Evolutionary conservation across 2,113 vertebrate species (phyloP).

Genomic region (Cyanoderma ruficeps): DNA sequence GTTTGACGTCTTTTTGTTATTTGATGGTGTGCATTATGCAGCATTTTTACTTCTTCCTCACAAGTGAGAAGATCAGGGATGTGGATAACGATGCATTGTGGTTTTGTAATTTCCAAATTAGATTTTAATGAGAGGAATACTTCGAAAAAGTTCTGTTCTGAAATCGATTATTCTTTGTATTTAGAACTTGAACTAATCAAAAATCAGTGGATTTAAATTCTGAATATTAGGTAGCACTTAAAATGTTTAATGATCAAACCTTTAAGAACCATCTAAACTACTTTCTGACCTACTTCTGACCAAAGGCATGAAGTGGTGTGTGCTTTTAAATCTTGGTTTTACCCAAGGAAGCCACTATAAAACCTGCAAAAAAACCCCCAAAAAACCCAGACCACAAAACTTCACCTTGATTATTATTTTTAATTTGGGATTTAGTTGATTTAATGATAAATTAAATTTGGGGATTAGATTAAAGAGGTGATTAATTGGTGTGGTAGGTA

Average conservation of each 20-base stretch:
- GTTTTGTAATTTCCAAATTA: not conserved
- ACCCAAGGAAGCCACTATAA: not conserved
- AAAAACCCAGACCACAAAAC: not conserved
- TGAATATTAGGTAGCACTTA: not conserved
- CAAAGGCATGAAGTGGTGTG: not conserved
- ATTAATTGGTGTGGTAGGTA: not conserved
- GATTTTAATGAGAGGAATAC: not conserved
- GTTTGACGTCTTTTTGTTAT: not conserved
- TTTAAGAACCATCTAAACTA: not conserved
- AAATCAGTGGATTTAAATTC: not conserved
- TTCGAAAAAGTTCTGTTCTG: not conserved
- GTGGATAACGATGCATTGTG: rapidly evolving
- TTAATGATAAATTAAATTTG: not conserved
- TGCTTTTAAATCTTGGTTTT: not conserved
- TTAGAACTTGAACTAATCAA: not conserved
- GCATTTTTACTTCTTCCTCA: not conserved
- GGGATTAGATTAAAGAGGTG: not conserved
- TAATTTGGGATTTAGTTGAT: not conserved
- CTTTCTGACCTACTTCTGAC: not conserved
- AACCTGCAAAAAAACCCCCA: not conserved
- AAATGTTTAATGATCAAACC: not conserved
- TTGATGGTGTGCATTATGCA: not conserved
- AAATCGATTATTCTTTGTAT: not conserved
- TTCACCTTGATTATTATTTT: not conserved
- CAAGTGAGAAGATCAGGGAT: not conserved